Base-by-base conservation (phyloP, 2,888 invertebrate species). In the Meiosimyza platycephala region DNA sequence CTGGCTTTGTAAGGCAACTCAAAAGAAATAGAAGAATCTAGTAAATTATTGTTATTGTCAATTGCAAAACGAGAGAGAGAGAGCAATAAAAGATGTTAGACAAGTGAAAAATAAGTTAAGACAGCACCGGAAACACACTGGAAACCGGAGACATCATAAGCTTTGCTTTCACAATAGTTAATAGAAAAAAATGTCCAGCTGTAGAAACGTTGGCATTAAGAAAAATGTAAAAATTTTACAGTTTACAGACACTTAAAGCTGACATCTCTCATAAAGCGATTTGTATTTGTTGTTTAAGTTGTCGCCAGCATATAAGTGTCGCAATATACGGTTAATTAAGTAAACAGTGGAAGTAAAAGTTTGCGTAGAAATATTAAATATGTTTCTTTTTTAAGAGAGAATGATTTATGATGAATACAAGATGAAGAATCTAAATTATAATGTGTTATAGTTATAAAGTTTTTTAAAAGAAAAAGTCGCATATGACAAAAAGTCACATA, bases 41-140 rank as follows among this genome's bases (percentile, higher is more conserved):
- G 18, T 63, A 63, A 63, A 50, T 63, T 63, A 48, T 63, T 50
- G 22, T 63, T 50, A 63, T 63, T 63, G 50, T 48, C 63, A 63
- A 18, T 6, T 50, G 40, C 16, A 63, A 48, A 6, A 48, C 40
- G 40, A 40, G 13, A 63, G 28, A 63, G 28, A 57, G 15, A 2
- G 5, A 55, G n/a, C 13, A 55, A n/a, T 15, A 55, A 55, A 55
- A 15, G 11, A 55, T 28, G 13, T 15, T 28, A 28, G 28, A 57
- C 22, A n/a, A 22, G 57, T 57, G 7, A 28, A 57, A 57, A 57
- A 18, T 65, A 48, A 65, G 28, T 52, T 33, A 52, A 51, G 51
- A 28, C 40, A 51, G 65, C n/a, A 63, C 50, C 33, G 65, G 65
- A 65, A 65, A 52, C 22, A 52, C 51, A 55, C 55, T n/a, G 16